These are phyloP conservation scores for Chiroxiphia lanceolata DNA, from an alignment of 2,797 vertebrate genomes.

Conservation along the genomic window DNA sequence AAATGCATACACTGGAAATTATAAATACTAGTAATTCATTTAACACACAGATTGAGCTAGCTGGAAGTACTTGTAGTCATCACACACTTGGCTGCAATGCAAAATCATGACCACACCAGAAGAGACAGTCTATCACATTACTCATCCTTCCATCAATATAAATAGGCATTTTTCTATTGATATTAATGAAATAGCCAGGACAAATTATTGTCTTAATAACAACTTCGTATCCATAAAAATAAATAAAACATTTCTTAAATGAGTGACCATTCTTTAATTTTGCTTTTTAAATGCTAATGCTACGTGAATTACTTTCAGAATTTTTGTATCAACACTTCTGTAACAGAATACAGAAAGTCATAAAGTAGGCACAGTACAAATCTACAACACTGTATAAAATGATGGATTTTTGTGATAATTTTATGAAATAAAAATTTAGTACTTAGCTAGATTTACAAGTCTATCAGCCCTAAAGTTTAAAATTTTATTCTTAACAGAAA, in stretches of 20 bases:
- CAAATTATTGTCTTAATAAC: neutral
- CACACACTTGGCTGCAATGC: neutral
- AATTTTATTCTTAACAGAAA: constrained; percentile 30
- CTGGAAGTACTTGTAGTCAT: neutral
- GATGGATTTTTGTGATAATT: neutral
- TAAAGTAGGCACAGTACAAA: neutral
- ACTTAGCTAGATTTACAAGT: constrained; percentile 20
- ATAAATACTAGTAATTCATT: constrained; percentile 4
- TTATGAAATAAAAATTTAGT: constrained; percentile 4
- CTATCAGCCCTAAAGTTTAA: neutral
- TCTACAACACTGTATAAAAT: neutral
- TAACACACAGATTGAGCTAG: neutral
- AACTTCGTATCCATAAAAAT: neutral
- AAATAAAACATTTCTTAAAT: neutral
- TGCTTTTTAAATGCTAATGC: neutral
- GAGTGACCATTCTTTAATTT: neutral
- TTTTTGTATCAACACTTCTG: neutral
- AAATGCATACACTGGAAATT: neutral
- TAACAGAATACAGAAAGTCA: neutral
- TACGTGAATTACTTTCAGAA: neutral
- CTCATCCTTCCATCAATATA: neutral
- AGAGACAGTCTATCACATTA: neutral
- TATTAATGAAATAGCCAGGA: neutral
- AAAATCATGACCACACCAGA: neutral
- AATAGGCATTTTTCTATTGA: neutral